Evolutionary conservation across 2,113 vertebrate genomes (phyloP).

Genomic region (Alosa alosa): DNA sequence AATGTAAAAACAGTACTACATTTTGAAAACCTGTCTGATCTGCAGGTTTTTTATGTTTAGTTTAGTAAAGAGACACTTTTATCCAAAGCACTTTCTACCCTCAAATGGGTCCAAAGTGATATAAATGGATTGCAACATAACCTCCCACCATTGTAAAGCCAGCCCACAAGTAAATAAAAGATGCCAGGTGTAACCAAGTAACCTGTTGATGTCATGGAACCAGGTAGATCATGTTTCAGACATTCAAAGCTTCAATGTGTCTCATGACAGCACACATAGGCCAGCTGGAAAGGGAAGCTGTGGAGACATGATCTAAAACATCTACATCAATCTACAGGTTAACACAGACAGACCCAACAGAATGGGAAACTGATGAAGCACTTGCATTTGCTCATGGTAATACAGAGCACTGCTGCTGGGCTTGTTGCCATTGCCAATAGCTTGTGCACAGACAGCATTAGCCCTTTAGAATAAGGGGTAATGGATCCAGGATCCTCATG

Average conservation of each 20-base stretch:
- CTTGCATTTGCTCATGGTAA: not conserved
- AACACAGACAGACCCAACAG: not conserved
- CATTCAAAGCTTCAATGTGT: not conserved
- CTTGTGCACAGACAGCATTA: not conserved
- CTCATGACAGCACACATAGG: not conserved
- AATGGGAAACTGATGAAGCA: not conserved
- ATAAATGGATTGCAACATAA: slow-evolving; percentile 6
- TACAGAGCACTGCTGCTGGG: not conserved
- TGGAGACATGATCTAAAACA: not conserved
- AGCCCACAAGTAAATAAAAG: slow-evolving; percentile 31
- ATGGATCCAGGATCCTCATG: not conserved
- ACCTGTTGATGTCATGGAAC: slow-evolving; percentile 45
- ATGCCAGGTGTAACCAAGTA: slow-evolving; percentile 34
- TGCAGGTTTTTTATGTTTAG: too few relatives aligned
- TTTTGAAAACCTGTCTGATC: not conserved
- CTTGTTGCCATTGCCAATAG: not conserved
- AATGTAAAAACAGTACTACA: not conserved
- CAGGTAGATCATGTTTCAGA: slow-evolving; percentile 34
- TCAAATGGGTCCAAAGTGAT: not conserved
- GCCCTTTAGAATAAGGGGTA: not conserved
- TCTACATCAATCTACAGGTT: not conserved
- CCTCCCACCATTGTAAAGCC: slow-evolving; percentile 19
- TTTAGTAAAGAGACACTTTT: too few relatives aligned
- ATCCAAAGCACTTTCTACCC: not conserved
- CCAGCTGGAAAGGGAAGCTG: not conserved